Conservation (phyloP, 2,113 vertebrate genomes). For the Columba janthina region DNA sequence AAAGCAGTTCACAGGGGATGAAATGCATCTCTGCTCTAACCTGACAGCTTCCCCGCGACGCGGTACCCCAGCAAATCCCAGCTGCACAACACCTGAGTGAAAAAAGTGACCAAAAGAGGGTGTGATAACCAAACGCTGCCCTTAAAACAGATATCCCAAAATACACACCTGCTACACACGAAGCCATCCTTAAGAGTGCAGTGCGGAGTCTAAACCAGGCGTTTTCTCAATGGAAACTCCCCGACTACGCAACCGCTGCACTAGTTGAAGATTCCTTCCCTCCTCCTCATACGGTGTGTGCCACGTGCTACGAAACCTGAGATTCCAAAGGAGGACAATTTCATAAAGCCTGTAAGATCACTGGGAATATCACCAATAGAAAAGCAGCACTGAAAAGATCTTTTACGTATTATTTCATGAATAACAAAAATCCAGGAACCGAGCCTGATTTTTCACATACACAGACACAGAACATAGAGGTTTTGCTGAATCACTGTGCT, state of each 20-base stretch:
- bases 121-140: neutral
- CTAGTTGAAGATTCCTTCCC: neutral
- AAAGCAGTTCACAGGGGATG: slow-evolving; percentile 56
- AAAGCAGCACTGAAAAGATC: neutral
- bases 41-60: slow-evolving; percentile 12
- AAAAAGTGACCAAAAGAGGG: neutral
- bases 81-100: slow-evolving; percentile 31
- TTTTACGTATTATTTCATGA: neutral
- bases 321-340: neutral
- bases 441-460: neutral
- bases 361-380: neutral
- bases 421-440: neutral
- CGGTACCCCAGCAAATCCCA: neutral
- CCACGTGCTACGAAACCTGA: neutral
- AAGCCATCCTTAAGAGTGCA: neutral
- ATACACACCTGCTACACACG: slow-evolving; percentile 1
- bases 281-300: neutral
- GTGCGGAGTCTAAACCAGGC: neutral
- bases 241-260: neutral
- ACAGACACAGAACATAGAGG: neutral
- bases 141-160: neutral
- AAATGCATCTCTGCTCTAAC: slow-evolving; percentile 59
- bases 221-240: neutral
- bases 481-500: slow-evolving; percentile 17
- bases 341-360: neutral